Percentiles rank a stretch among this genome's conserved stretches.
These are phyloP conservation scores for Stigmatopora nigra DNA, from an alignment of 2,113 vertebrate species.

Conservation along the genomic window DNA sequence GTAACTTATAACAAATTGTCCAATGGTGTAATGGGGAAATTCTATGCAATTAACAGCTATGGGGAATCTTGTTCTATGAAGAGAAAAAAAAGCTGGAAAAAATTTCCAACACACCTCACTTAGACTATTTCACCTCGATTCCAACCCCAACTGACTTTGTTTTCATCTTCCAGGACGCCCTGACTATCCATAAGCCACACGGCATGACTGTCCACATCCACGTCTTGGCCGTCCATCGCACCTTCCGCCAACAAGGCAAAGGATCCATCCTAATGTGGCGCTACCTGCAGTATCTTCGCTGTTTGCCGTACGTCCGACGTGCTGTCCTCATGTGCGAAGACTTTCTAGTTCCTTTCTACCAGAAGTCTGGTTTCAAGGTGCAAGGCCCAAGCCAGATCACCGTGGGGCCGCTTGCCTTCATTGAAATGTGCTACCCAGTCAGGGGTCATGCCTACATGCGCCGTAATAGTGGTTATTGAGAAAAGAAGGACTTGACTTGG, in stretches of 20 bases:
- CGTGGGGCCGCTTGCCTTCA: slow-evolving; percentile 73
- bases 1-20: too few species aligned
- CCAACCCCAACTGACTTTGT: not conserved
- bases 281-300: slow-evolving; percentile 79
- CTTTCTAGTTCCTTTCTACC: slow-evolving; percentile 81
- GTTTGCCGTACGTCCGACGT: slow-evolving; percentile 66
- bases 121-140: not conserved
- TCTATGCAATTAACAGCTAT: too few species aligned
- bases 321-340: slow-evolving; percentile 81
- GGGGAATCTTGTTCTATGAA: too few species aligned
- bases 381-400: slow-evolving; percentile 73
- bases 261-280: slow-evolving; percentile 82
- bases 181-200: slow-evolving; percentile 74
- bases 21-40: too few species aligned
- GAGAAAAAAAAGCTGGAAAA: not conserved
- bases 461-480: slow-evolving; percentile 73
- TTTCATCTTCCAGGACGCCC: slow-evolving; percentile 66
- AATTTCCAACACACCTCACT: not conserved
- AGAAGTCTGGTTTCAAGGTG: slow-evolving; percentile 73
- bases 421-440: slow-evolving; percentile 73
- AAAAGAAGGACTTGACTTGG: not conserved
- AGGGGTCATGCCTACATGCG: slow-evolving; percentile 71
- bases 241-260: slow-evolving; percentile 81
- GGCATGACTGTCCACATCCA: slow-evolving; percentile 80
- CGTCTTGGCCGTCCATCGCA: slow-evolving; percentile 77